These are phyloP conservation scores for Junonia oenone DNA, from an alignment of 2,888 invertebrate genomes.

Conservation along the genomic window DNA sequence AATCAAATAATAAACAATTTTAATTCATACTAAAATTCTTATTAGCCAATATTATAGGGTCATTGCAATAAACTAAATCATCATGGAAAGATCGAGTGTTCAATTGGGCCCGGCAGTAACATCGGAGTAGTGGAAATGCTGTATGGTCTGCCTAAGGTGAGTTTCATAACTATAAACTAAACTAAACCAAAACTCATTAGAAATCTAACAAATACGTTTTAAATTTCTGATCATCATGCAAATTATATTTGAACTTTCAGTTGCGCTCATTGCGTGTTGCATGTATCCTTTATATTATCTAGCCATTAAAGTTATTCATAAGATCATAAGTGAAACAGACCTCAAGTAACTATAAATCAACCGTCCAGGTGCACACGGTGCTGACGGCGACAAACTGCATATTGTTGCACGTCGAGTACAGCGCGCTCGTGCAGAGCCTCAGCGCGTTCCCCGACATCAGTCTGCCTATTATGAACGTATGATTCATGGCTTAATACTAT, in stretches of 20 bases:
- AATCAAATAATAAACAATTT: too few relatives aligned
- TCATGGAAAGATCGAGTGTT: slow-evolving; percentile 44
- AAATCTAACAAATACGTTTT: background rate
- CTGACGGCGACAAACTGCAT: slow-evolving; percentile 74
- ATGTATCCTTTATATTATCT: too few relatives aligned
- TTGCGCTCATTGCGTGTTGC: too few relatives aligned
- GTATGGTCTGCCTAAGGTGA: slow-evolving; percentile 67
- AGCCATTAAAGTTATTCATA: too few relatives aligned
- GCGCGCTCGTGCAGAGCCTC: slow-evolving; percentile 65
- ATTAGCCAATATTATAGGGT: slow-evolving; percentile 43
- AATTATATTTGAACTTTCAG: too few relatives aligned
- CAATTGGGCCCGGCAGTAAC: slow-evolving; percentile 55
- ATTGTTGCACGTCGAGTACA: slow-evolving; percentile 69
- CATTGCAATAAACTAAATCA: slow-evolving; percentile 59
- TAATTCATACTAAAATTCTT: background rate
- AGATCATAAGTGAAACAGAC: too few relatives aligned
- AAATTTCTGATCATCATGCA: too few relatives aligned
- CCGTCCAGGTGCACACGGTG: slow-evolving; percentile 63
- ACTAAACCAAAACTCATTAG: background rate
- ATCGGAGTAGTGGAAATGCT: slow-evolving; percentile 73
- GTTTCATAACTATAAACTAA: slow-evolving; percentile 1
- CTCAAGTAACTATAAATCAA: background rate
- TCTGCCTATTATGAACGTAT: slow-evolving; percentile 57
- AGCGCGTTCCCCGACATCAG: slow-evolving; percentile 70
- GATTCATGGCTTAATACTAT: slow-evolving; percentile 34